Percentiles rank a stretch among this genome's conserved stretches.
Conservation (phyloP, 2,888 invertebrate genomes). For the Galeopsomyia nigrocyanea region DNA sequence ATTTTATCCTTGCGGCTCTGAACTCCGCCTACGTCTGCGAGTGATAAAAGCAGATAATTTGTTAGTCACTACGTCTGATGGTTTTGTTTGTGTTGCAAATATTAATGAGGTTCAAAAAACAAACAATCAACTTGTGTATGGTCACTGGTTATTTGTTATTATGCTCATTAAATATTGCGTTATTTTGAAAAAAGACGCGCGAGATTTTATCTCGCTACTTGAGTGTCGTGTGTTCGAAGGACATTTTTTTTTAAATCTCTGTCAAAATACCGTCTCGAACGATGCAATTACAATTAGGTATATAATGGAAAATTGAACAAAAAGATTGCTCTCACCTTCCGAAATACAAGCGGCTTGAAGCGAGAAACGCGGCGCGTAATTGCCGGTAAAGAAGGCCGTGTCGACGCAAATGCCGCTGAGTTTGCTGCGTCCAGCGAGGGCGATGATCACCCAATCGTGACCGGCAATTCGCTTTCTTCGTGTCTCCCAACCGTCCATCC, state of each 20-base stretch:
- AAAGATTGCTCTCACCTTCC: constrained; percentile 64
- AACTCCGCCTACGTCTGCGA: constrained; percentile 70
- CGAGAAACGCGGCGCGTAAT: constrained; percentile 75
- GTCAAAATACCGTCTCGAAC: too few species aligned
- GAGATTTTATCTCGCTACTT: too few species aligned
- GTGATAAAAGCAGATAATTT: constrained; percentile 3
- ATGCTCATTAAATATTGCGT: too few species aligned
- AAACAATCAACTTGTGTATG: too few species aligned
- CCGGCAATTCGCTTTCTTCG: constrained; percentile 74
- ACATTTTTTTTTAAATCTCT: too few species aligned
- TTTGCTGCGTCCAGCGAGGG: constrained; percentile 72
- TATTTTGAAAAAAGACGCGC: too few species aligned
- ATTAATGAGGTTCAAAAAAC: too few species aligned
- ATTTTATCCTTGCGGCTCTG: constrained; percentile 69
- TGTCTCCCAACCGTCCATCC: constrained; percentile 82
- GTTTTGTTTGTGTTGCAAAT: too few species aligned
- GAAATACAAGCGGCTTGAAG: constrained; percentile 72
- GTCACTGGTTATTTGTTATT: too few species aligned
- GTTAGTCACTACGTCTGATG: too few species aligned
- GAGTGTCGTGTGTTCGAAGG: too few species aligned
- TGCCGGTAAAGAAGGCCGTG: constrained; percentile 77
- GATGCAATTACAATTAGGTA: too few species aligned
- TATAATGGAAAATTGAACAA: neutral
- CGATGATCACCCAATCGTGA: constrained; percentile 76
- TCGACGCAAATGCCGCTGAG: constrained; percentile 72